phyloP scores from a whole-genome alignment of 2,113 vertebrate species.

The Conger conger region DNA sequence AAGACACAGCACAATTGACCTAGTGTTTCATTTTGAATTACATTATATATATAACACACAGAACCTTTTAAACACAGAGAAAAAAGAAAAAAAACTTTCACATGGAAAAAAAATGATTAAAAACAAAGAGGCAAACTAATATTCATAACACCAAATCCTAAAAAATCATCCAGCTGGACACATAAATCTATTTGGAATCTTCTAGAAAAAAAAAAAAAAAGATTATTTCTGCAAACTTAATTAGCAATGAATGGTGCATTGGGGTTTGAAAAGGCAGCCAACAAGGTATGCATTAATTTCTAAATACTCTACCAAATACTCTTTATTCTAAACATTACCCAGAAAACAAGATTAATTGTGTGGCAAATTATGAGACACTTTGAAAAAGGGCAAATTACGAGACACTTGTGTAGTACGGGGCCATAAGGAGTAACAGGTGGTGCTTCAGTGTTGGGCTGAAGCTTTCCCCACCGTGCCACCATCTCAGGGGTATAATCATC shows the following conservation, averaged over 20 bases:
- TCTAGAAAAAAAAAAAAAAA: not conserved
- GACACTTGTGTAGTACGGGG: not conserved
- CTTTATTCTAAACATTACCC: too few relatives aligned
- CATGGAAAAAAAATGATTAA: not conserved
- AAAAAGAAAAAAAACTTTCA: not conserved
- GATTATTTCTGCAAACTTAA: not conserved
- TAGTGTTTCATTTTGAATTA: not conserved
- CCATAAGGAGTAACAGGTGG: not conserved
- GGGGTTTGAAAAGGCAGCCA: not conserved
- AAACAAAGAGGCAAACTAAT: not conserved
- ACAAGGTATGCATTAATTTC: not conserved
- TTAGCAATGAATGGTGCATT: not conserved
- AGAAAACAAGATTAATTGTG: not conserved
- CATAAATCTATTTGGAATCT: not conserved
- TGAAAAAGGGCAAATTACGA: not conserved
- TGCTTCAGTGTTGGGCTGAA: not conserved
- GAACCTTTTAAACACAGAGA: not conserved
- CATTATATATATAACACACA: not conserved
- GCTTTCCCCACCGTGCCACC: slow-evolving; percentile 21
- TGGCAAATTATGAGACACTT: not conserved
- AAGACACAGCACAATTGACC: not conserved
- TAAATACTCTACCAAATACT: too few relatives aligned
- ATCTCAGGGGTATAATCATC: slow-evolving; percentile 47
- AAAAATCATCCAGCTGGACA: not conserved
- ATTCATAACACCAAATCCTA: not conserved